A percentile compares a stretch with the other conserved stretches of the same genome.
These are phyloP conservation scores for Stenchaetothrips biformis DNA, from an alignment of 2,888 invertebrate genomes.

Conservation along the genomic window DNA sequence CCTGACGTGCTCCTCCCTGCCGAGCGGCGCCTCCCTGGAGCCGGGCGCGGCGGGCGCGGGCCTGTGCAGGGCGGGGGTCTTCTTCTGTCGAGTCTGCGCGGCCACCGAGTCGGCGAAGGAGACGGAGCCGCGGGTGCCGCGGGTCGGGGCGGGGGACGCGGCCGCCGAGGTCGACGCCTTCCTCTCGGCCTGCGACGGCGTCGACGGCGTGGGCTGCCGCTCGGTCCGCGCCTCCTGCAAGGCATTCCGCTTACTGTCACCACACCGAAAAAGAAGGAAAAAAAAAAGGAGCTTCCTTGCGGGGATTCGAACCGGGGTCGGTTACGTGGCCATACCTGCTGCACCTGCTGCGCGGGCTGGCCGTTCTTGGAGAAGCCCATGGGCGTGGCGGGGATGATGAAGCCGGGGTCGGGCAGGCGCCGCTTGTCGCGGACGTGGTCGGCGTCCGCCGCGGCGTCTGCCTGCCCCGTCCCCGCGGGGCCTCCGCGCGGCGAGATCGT, in stretches of 20 bases:
- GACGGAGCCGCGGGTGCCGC: background rate
- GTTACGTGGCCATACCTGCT: too few relatives aligned
- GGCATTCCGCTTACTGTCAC: too few relatives aligned
- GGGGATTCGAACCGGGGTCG: too few relatives aligned
- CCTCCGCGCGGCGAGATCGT: too few relatives aligned
- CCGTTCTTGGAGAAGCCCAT: conserved; percentile 27
- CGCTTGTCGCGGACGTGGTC: conserved; percentile 15
- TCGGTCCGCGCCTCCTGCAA: conserved; percentile 32
- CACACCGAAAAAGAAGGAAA: too few relatives aligned
- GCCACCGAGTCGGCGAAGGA: background rate
- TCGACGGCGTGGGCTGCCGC: conserved; percentile 20
- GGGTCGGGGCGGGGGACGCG: background rate
- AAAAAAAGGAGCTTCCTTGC: too few relatives aligned
- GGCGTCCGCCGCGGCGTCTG: background rate
- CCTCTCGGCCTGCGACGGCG: conserved; percentile 22
- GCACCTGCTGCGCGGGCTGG: conserved; percentile 19
- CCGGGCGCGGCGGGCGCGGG: too few relatives aligned
- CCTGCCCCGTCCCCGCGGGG: too few relatives aligned
- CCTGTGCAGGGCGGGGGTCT: background rate
- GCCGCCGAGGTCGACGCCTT: background rate
- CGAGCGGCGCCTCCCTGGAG: background rate
- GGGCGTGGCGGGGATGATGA: conserved; percentile 26
- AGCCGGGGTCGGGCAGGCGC: conserved; percentile 5
- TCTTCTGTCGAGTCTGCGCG: conserved; percentile 29
- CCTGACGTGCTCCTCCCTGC: background rate